Percentiles rank a stretch among this genome's conserved stretches.
phyloP scores from a whole-genome alignment of 2,113 vertebrate genomes.

The Anser brachyrhynchus region DNA sequence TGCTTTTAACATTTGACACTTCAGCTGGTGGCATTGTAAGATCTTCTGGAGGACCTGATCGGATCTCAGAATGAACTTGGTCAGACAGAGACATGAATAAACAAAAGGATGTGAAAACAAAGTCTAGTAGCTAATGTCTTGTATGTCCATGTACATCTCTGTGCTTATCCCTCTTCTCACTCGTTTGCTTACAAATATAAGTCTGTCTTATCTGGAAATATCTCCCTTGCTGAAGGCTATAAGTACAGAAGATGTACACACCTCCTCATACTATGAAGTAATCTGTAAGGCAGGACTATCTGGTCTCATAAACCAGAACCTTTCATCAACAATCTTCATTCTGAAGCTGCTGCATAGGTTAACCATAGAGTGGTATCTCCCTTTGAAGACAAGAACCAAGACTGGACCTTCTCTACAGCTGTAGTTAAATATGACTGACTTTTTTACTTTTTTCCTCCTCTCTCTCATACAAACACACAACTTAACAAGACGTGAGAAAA shows the following conservation, averaged over 20 bases:
- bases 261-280: background rate
- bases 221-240: background rate
- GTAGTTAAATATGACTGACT: background rate
- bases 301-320: background rate
- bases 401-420: background rate
- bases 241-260: background rate
- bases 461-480: background rate
- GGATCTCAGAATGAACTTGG: background rate
- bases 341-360: background rate
- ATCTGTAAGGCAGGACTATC: background rate
- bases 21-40: background rate
- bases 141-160: background rate
- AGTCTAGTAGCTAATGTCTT: background rate
- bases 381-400: background rate
- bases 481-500: background rate
- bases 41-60: background rate
- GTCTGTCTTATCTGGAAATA: background rate
- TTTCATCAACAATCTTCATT: background rate
- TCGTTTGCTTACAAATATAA: background rate
- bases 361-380: background rate
- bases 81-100: background rate
- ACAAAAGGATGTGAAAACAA: background rate
- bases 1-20: slow-evolving; percentile 15
- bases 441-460: background rate
- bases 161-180: background rate